A percentile compares a stretch with the other conserved stretches of the same genome.
These are phyloP conservation scores for Distichodus sexfasciatus DNA, from an alignment of 2,797 vertebrate species.

Conservation along the genomic window DNA sequence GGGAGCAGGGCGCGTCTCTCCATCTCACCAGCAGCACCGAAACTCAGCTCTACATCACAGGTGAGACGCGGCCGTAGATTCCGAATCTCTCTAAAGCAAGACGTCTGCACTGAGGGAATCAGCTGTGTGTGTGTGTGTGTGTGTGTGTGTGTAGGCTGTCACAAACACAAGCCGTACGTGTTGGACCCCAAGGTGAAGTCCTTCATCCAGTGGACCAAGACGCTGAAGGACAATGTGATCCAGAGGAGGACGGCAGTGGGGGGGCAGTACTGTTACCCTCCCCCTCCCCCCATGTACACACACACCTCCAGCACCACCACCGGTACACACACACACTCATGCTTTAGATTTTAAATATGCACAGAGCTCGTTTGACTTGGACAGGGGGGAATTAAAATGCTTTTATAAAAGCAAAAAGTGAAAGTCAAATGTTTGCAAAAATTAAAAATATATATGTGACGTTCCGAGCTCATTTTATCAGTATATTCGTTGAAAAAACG, in stretches of 20 bases:
- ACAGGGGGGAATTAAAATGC: too few species aligned
- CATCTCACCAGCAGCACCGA: constrained; percentile 91
- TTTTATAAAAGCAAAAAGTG: too few species aligned
- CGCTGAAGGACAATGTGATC: constrained; percentile 71
- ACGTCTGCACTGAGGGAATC: neutral
- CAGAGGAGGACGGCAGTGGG: constrained; percentile 78
- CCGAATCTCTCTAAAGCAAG: neutral
- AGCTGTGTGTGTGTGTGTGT: neutral
- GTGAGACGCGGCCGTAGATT: constrained; percentile 58
- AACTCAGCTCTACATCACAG: constrained; percentile 84
- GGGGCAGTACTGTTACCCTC: constrained; percentile 85
- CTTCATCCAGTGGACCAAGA: constrained; percentile 87
- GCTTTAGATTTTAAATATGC: too few species aligned
- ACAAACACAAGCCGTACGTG: constrained; percentile 83
- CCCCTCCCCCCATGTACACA: constrained; percentile 70
- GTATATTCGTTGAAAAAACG: too few species aligned
- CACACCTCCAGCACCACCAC: constrained; percentile 57
- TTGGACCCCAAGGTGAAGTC: constrained; percentile 78
- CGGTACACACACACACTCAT: too few species aligned
- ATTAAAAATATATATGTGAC: too few species aligned
- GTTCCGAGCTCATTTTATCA: too few species aligned
- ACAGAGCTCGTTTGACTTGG: too few species aligned
- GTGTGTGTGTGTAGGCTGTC: constrained; percentile 67
- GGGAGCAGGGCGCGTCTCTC: constrained; percentile 66
- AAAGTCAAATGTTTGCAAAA: too few species aligned